Conservation (phyloP, 35 echinoderm and acorn worm species). For the Ophiothrix spiculata region DNA sequence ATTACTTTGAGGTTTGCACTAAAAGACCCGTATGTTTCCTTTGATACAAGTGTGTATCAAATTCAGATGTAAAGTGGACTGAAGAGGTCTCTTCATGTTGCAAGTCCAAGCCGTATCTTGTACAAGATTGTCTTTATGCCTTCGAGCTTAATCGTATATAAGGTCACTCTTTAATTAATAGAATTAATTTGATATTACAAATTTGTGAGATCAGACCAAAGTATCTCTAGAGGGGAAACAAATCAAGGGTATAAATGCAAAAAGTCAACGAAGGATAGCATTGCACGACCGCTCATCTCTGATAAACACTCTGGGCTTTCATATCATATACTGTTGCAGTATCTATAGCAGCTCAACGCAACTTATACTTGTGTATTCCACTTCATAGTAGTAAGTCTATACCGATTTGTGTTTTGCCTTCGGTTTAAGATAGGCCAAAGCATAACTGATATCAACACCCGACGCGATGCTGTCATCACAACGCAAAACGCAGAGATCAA, state of each 20-base stretch:
- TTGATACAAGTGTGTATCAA: background rate
- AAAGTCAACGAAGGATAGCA: slow-evolving; percentile 7
- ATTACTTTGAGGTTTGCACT: too few species aligned
- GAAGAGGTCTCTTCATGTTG: background rate
- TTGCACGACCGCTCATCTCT: slow-evolving; percentile 8
- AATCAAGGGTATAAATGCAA: background rate
- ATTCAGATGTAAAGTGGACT: background rate
- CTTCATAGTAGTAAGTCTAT: background rate
- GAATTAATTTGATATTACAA: background rate
- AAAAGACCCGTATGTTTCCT: too few species aligned
- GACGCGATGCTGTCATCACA: background rate
- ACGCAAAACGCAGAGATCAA: background rate
- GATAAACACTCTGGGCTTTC: slow-evolving; percentile 5
- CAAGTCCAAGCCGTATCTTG: slow-evolving; percentile 11
- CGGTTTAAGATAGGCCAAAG: background rate
- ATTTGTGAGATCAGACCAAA: background rate
- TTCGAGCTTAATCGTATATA: background rate
- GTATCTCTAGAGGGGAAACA: background rate
- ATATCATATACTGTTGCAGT: background rate
- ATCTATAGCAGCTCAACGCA: slow-evolving; percentile 11
- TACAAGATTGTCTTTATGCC: background rate
- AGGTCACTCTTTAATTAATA: background rate
- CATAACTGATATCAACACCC: slow-evolving; percentile 12
- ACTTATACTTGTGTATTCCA: background rate
- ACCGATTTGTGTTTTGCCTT: slow-evolving; percentile 6